Base-by-base conservation (phyloP, 1,140 invertebrate species). In the Drosophila yakuba region DNA sequence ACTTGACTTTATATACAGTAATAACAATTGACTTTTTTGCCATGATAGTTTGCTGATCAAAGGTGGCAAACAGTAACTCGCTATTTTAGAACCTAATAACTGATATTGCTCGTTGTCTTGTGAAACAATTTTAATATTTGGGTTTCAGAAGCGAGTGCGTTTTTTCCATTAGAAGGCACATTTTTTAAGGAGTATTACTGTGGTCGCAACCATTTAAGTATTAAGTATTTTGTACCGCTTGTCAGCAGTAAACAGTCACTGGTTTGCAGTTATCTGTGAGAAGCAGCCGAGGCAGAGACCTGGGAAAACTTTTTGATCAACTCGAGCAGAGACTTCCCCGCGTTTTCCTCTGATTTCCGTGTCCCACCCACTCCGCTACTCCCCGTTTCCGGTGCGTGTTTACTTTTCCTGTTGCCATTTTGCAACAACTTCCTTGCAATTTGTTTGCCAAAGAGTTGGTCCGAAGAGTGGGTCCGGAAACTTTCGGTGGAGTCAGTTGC, bases 331-430 rank as follows among this genome's bases (percentile, higher is more conserved):
- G 58, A 23, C 15, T 20, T 35, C 6, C 15, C 17, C 25, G 10
- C 52, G n/a, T 20, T 25, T 32, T 23, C 6, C 8, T 14, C 23
- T n/a, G 12, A 15, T 7, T 8, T 32, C n/a, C 32, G 8, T 32
- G 8, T 8, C 7, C 20, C 28, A n/a, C 7, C 1, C 20, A n/a
- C 17, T 28, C 35, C 35, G 3, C 32, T 48, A 28, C 58, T 23
- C 38, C 41, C 47, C 12, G 45, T 63, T 74, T 74, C 60, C 74
- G 69, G 39, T 76, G 73, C 73, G 82, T 74, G 74, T 74, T 71
- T 69, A 80, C 79, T 72, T 75, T 88, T 86, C 83, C 83, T 88
- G 83, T 86, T 86, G 69, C 83, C 76, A 69, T 88, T 88, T 71
- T 41, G 80, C 82, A 84, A 77, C 58, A 86, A 79, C 83, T 86